Percentiles rank a stretch among this genome's conserved stretches.
Conservation (phyloP, 2,888 invertebrate genomes). For the Tethea ocularis region DNA sequence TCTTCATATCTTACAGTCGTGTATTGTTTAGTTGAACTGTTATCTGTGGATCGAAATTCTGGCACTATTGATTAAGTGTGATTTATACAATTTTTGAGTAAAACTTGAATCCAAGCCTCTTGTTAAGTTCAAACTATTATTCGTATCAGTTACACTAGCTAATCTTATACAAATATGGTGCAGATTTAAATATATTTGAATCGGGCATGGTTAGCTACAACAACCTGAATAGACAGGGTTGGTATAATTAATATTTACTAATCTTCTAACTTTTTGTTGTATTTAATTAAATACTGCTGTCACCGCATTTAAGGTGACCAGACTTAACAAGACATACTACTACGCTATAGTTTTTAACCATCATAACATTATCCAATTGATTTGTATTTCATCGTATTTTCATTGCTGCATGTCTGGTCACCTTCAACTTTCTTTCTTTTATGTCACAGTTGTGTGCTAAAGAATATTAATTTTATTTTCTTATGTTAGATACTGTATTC, state of each 20-base stretch:
- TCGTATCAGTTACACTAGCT: no score
- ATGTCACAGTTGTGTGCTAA: constrained; percentile 62
- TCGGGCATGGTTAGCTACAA: constrained; percentile 68
- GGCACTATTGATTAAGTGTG: no score
- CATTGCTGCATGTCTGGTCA: constrained; percentile 84
- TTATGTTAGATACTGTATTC: constrained; percentile 45
- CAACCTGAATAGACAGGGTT: constrained; percentile 77
- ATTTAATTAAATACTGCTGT: constrained; percentile 63
- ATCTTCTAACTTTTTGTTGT: constrained; percentile 43
- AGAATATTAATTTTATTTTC: constrained; percentile 54
- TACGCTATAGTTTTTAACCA: constrained; percentile 21
- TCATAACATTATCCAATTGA: constrained; percentile 18
- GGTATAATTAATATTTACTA: constrained; percentile 50
- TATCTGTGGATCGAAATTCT: no score
- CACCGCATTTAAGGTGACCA: constrained; percentile 80
- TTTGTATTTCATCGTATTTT: constrained; percentile 40
- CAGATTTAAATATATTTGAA: constrained; percentile 30
- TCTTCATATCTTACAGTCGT: no score
- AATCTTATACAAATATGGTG: not conserved
- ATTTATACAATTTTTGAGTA: no score
- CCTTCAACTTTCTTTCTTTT: constrained; percentile 58
- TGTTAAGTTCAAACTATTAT: not conserved
- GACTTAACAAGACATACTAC: constrained; percentile 50
- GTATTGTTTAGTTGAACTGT: no score
- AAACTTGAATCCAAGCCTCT: not conserved